Percentiles rank a stretch among this genome's conserved stretches.
phyloP scores from a whole-genome alignment of 2,797 vertebrate species.

The Scleropages formosus region DNA sequence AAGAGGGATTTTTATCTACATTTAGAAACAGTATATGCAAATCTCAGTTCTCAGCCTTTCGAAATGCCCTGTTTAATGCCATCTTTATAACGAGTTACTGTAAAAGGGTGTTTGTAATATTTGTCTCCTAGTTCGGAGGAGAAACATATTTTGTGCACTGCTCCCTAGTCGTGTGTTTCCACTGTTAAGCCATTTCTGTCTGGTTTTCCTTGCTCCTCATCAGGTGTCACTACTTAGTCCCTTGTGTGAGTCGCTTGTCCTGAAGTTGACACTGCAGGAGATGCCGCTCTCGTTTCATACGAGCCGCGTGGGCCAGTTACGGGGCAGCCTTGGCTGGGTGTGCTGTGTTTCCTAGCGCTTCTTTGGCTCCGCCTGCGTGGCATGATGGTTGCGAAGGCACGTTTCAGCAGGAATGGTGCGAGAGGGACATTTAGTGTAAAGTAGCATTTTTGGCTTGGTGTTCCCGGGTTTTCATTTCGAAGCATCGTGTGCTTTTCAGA shows the following conservation, averaged over 20 bases:
- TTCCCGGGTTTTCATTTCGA: slow-evolving; percentile 3
- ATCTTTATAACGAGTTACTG: neutral
- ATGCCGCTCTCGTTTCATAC: too few relatives aligned
- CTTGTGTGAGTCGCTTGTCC: neutral
- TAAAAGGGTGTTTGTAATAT: slow-evolving; percentile 12
- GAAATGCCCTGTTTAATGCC: slow-evolving; percentile 4
- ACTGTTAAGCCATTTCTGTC: neutral
- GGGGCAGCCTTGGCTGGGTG: neutral
- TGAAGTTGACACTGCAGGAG: neutral
- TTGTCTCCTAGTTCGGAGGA: slow-evolving; percentile 8
- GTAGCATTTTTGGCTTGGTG: slow-evolving; percentile 13
- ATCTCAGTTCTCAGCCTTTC: neutral
- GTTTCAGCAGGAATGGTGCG: neutral
- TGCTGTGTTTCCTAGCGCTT: neutral
- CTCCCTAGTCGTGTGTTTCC: neutral
- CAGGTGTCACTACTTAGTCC: neutral
- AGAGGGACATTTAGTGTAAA: neutral
- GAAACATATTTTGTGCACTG: neutral
- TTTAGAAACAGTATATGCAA: neutral
- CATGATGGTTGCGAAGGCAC: neutral
- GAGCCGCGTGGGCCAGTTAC: neutral
- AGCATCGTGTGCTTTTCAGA: neutral
- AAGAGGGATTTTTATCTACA: slow-evolving; percentile 11
- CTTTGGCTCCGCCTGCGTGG: neutral
- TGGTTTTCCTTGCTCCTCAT: neutral